Percentiles rank a stretch among this genome's conserved stretches.
Conservation (phyloP, 2,797 vertebrate species). For the Nyctalus aviator region DNA sequence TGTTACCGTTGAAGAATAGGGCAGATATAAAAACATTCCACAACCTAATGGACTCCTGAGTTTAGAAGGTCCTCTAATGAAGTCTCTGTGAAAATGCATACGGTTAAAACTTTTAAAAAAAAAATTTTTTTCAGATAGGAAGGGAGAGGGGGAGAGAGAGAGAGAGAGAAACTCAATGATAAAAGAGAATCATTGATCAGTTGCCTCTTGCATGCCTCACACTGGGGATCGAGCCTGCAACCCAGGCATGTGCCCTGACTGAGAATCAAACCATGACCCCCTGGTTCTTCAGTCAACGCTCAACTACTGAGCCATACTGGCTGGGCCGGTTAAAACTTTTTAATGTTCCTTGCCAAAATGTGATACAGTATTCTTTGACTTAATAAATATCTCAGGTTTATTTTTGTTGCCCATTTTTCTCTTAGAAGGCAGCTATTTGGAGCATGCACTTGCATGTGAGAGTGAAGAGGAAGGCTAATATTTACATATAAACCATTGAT, state of each 20-base stretch:
- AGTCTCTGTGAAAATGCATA: neutral
- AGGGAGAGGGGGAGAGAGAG: no score
- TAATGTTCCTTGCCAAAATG: neutral
- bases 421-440: neutral
- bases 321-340: neutral
- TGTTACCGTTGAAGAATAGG: constrained; percentile 45
- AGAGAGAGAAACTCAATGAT: no score
- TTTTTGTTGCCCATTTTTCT: constrained; percentile 42
- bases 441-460: neutral
- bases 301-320: neutral
- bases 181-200: neutral
- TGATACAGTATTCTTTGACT: neutral
- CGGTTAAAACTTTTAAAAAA: neutral
- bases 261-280: neutral
- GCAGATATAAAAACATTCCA: neutral
- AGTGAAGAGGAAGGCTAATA: neutral
- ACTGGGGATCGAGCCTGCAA: neutral
- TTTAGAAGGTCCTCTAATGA: neutral
- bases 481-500: neutral
- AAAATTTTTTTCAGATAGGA: no score
- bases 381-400: neutral
- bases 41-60: neutral
- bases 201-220: neutral
- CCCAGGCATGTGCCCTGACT: neutral
- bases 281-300: neutral